Base-by-base conservation (phyloP, 2,888 invertebrate species). In the Embidobia sp. region DNA sequence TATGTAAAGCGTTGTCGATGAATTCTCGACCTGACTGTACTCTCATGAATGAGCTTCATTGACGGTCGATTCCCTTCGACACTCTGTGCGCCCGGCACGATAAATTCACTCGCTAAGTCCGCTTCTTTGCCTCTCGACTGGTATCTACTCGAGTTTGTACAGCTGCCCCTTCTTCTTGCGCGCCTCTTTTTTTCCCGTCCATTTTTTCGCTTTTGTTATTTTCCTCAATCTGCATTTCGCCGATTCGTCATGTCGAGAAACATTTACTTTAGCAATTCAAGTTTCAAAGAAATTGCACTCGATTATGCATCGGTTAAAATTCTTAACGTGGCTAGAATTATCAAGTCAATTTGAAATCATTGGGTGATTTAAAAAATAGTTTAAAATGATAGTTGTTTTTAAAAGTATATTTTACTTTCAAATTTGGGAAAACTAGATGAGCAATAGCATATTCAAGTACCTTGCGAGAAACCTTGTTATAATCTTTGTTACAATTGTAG, bases 41-140 rank as follows among this genome's bases (percentile, higher is more conserved):
- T 37, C 69, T 73, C 67, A 78, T 84, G 82, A 84, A 84, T 84
- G 84, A 83, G 72, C 69, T 81, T 82, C 84, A 82, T 83, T 84
- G 82, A 84, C 82, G 79, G 77, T 78, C 79, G 80, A 81, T 80
- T 79, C 82, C 80, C 82, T 81, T 83, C 83, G 82, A 82, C 81
- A 81, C 81, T 81, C 70, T 48, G 59, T 55, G 73, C 76, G 76
- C 72, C 66, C 42, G 49, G 48, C 77, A 79, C 75, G 78, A 81
- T 81, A 80, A 81, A 81, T 79, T 67, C 81, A 67, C 72, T 72
- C 40, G 75, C 53, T 69, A 67, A 29, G 29, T 48, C 29, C 48
- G 29, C 76, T 64, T 70, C 78, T 78, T 76, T 69, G 63, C 72
- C 76, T 73, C 70, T 31, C 72, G 49, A 37, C 69, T 70, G 22